Evolutionary conservation across 2,113 vertebrate genomes (phyloP).

Genomic region (Triplophysa siluroides): DNA sequence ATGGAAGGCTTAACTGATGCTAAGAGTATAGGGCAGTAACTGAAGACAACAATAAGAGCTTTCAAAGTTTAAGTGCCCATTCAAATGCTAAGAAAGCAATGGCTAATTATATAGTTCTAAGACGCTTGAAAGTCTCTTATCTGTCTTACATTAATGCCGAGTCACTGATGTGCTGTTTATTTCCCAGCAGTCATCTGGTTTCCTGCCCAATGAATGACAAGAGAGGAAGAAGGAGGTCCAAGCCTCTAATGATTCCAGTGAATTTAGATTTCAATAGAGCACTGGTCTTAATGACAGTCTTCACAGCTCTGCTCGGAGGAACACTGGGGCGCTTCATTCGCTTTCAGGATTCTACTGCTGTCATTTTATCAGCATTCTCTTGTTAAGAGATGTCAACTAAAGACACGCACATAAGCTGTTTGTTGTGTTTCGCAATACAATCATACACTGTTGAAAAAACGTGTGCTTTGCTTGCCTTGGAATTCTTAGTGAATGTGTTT

Average conservation of each 20-base stretch:
- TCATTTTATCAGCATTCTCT: not conserved
- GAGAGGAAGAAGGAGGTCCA: slow-evolving; percentile 50
- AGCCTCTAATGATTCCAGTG: slow-evolving; percentile 51
- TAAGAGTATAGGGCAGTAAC: slow-evolving; percentile 70
- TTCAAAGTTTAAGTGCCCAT: slow-evolving; percentile 77
- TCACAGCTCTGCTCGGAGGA: slow-evolving; percentile 15
- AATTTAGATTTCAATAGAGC: slow-evolving; percentile 54
- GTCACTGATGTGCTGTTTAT: slow-evolving; percentile 73
- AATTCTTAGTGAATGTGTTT: not conserved
- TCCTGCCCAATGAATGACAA: slow-evolving; percentile 61
- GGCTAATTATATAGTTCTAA: slow-evolving; percentile 78
- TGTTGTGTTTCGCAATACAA: not conserved
- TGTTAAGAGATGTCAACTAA: not conserved
- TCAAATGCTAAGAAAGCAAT: slow-evolving; percentile 79
- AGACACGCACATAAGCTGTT: not conserved
- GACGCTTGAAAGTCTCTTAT: slow-evolving; percentile 81
- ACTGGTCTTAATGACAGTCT: slow-evolving; percentile 46
- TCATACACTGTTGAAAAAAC: not conserved
- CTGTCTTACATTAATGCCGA: slow-evolving; percentile 74
- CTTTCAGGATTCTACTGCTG: slow-evolving; percentile 17
- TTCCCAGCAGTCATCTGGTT: slow-evolving; percentile 68
- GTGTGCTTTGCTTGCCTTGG: not conserved
- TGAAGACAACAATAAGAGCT: slow-evolving; percentile 82
- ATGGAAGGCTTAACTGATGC: slow-evolving; percentile 72
- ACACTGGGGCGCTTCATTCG: not conserved